phyloP scores from a whole-genome alignment of 2,888 invertebrate genomes.

The Nomada flava region DNA sequence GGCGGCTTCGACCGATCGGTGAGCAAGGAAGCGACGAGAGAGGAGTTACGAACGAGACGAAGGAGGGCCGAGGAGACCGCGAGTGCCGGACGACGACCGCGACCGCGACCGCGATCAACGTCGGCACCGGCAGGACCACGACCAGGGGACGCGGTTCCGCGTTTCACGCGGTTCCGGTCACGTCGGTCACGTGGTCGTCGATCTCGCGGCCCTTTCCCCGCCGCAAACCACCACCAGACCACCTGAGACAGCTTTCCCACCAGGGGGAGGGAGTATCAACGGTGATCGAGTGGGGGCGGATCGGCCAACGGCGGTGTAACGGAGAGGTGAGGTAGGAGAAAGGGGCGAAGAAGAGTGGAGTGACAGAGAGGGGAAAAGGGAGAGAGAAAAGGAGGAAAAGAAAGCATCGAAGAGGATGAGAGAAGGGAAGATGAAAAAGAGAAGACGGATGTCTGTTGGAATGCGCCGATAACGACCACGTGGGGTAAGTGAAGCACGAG shows the following conservation, averaged over 20 bases:
- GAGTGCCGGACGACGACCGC: conserved; percentile 25
- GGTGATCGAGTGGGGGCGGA: conserved; percentile 52
- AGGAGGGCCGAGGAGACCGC: not conserved
- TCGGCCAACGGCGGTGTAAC: conserved; percentile 29
- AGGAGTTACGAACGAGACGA: not conserved
- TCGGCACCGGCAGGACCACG: conserved; percentile 44
- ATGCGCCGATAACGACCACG: conserved; percentile 32
- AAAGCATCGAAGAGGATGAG: conserved; percentile 20
- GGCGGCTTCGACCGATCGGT: not conserved
- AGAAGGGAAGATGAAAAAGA: conserved; percentile 29
- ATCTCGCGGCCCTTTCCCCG: conserved; percentile 39
- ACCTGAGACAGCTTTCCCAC: conserved; percentile 51
- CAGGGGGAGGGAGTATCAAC: conserved; percentile 50
- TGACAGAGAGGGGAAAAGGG: conserved; percentile 26
- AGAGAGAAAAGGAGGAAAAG: conserved; percentile 38
- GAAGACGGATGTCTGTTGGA: conserved; percentile 45
- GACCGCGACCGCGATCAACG: conserved; percentile 40
- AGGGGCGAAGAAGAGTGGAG: conserved; percentile 37
- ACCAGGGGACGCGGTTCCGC: conserved; percentile 62
- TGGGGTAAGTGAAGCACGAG: conserved; percentile 53
- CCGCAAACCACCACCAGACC: conserved; percentile 13
- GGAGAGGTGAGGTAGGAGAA: conserved; percentile 36
- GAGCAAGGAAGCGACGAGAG: not conserved
- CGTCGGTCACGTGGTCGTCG: conserved; percentile 74
- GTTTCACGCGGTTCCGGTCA: conserved; percentile 76